These are phyloP conservation scores for Drosophila stalkeri DNA, from an alignment of 2,888 invertebrate species.

Conservation along the genomic window DNA sequence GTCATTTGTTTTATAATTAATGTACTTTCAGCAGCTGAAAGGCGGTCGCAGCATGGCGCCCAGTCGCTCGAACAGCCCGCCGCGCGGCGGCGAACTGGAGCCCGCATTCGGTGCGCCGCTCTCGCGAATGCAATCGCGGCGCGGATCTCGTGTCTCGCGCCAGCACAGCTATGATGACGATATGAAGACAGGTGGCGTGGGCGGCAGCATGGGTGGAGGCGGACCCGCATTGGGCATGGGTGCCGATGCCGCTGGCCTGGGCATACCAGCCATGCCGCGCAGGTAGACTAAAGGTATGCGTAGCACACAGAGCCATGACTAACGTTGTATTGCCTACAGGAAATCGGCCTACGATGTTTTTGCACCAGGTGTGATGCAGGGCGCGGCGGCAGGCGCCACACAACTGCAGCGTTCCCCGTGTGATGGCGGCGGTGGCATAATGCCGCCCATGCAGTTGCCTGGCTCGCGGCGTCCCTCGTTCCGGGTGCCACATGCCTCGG, in stretches of 20 bases:
- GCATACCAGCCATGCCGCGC: constrained; percentile 91
- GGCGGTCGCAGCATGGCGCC: constrained; percentile 88
- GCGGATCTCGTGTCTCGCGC: constrained; percentile 88
- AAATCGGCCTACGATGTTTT: constrained; percentile 94
- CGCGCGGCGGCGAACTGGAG: constrained; percentile 85
- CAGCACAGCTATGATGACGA: constrained; percentile 95
- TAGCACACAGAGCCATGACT: background rate
- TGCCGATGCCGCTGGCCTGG: constrained; percentile 87
- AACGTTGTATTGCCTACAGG: constrained; percentile 50
- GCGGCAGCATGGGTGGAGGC: constrained; percentile 71
- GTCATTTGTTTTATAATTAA: constrained; percentile 10
- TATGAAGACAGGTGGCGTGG: constrained; percentile 85
- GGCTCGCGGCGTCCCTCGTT: constrained; percentile 88
- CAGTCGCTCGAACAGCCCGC: constrained; percentile 88
- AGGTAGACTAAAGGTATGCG: constrained; percentile 84
- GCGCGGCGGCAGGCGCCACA: constrained; percentile 81
- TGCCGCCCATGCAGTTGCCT: constrained; percentile 82
- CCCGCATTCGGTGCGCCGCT: constrained; percentile 81
- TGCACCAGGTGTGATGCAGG: constrained; percentile 87
- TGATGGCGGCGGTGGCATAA: constrained; percentile 78
- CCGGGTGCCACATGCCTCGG: constrained; percentile 87
- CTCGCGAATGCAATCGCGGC: constrained; percentile 86
- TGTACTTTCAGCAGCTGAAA: constrained; percentile 87
- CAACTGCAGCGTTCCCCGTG: constrained; percentile 82
- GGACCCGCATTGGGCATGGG: constrained; percentile 63